Evolutionary conservation across 2,113 vertebrate species (phyloP), one percentile per base, ranked within the genome.

Genomic region (Apodemus speciosus): DNA sequence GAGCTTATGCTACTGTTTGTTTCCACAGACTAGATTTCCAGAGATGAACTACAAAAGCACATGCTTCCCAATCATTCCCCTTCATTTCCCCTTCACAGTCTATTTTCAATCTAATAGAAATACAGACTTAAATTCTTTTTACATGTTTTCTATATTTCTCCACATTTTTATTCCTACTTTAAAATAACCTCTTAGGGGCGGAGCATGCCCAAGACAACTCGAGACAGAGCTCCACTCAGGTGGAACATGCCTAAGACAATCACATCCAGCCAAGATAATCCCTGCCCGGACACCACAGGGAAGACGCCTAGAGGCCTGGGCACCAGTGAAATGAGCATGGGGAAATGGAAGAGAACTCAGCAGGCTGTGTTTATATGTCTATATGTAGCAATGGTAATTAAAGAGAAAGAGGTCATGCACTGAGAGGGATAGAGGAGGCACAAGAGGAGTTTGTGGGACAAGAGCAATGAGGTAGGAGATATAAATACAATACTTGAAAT

Each of bases 131-230:
- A 2, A 85, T 75, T 69, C 13, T 15, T 89, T 92, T 89, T 64
- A 58, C 11, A 81, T n/a, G 40, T 71, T 81, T 91, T 92, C 68
- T 49, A 43, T 56, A 60, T 32, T 49, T 62, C 14, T 76, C 18
- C 35, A 32, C 18, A 85, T 75, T 60, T 77, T 95, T 85, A 85
- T 89, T 91, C 76, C 69, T 71, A 71, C n/a, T 71, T 71, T 71
- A 21, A 71, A 71, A 71, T 21, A 40, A 71, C 23, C 15, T 10
- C 3, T 56, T 56, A 18, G 56, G 56, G 56, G 56, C 56, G 21
- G 56, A 58, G 56, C 56, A 58, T 58, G 15, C 8, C 9, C 62
- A 64, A 64, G 62, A 64, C 25, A 64, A 64, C 25, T 56, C 15
- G 16, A 56, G 13, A 56, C 4, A 53, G 51, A 15, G 53, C 3